A percentile compares a stretch with the other conserved stretches of the same genome.
phyloP scores from a whole-genome alignment of 1,140 invertebrate species.

The Trichoplusia ni region DNA sequence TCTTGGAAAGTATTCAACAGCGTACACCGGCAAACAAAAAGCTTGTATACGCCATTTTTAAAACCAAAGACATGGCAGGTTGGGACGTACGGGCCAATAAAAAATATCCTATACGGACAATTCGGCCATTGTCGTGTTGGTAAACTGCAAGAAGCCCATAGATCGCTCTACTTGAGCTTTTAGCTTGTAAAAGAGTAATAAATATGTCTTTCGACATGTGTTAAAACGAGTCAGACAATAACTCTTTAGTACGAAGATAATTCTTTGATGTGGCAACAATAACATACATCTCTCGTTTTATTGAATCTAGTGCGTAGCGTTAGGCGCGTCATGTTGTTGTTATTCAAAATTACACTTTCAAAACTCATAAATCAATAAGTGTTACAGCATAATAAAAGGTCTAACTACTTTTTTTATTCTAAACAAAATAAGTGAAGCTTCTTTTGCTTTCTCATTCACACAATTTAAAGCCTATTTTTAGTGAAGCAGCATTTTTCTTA shows the following conservation, averaged over 20 bases:
- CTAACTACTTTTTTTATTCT: too few species aligned
- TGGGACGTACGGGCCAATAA: constrained; percentile 79
- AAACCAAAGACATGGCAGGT: constrained; percentile 82
- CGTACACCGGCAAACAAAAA: constrained; percentile 82
- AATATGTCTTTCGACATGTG: constrained; percentile 78
- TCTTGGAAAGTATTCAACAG: constrained; percentile 76
- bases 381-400: too few species aligned
- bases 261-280: constrained; percentile 65
- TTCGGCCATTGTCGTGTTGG: constrained; percentile 82
- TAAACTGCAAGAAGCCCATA: constrained; percentile 81
- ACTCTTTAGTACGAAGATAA: constrained; percentile 48
- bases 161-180: constrained; percentile 79
- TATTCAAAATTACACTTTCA: too few species aligned
- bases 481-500: too few species aligned
- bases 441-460: too few species aligned
- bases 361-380: too few species aligned
- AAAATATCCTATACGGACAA: constrained; percentile 79
- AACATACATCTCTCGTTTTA: constrained; percentile 4
- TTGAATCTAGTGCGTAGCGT: neutral
- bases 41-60: constrained; percentile 83
- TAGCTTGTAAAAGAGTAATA: constrained; percentile 80
- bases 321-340: constrained; percentile 1
- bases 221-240: constrained; percentile 76
- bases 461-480: too few species aligned
- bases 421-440: too few species aligned